Evolutionary conservation across 2,797 vertebrate species (phyloP).

Genomic region (Sebastes diaconus): DNA sequence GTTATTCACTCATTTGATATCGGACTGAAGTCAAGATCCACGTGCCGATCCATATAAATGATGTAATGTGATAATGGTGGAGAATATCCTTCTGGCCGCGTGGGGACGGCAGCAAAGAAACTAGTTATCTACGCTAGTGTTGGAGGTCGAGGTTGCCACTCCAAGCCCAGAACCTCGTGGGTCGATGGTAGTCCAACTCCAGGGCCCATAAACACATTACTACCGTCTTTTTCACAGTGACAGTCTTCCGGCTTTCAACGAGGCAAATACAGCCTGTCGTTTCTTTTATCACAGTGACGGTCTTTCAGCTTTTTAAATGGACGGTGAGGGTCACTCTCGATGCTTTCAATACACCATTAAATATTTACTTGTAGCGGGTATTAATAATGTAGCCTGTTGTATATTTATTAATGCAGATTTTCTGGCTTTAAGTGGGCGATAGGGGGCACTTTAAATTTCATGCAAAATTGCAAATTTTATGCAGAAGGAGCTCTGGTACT

Average conservation of each 20-base stretch:
- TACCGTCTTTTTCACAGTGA: background rate
- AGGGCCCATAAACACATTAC: background rate
- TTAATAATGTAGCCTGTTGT: too few relatives aligned
- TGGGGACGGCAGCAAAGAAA: background rate
- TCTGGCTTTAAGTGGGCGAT: too few relatives aligned
- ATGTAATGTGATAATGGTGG: background rate
- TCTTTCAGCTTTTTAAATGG: too few relatives aligned
- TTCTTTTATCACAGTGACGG: too few relatives aligned
- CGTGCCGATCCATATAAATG: rapidly evolving
- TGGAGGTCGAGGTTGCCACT: background rate
- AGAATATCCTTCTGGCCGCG: background rate
- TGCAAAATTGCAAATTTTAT: too few relatives aligned
- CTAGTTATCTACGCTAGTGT: background rate
- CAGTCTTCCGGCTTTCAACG: too few relatives aligned
- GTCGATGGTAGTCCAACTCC: background rate
- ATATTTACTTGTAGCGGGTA: too few relatives aligned
- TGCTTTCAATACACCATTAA: too few relatives aligned
- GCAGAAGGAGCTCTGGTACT: background rate
- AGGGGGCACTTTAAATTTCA: too few relatives aligned
- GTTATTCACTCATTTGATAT: background rate
- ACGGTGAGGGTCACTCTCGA: too few relatives aligned
- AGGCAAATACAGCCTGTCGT: too few relatives aligned
- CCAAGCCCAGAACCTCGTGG: background rate
- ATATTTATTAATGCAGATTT: too few relatives aligned
- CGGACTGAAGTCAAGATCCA: rapidly evolving